Evolutionary conservation across 2,797 vertebrate species (phyloP), one percentile per base, ranked within the genome.

Genomic region (Alauda arvensis): DNA sequence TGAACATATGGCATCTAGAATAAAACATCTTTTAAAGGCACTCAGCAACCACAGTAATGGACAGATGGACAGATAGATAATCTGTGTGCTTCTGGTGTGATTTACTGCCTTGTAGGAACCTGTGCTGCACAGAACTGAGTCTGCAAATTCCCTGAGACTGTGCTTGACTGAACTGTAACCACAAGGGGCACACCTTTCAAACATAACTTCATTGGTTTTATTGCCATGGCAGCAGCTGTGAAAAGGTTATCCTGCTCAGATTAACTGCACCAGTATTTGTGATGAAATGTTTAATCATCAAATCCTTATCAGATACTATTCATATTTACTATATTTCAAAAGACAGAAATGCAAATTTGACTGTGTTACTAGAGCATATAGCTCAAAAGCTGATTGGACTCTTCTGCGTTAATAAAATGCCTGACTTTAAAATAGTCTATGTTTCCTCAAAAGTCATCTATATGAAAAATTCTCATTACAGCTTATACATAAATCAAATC

Each of bases 181-280:
- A 85, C 75, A 83, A 70, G 59, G 56, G 77, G 40, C 79, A 91
- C 20, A 71, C 56, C 83, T 94, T 90, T 75, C 78, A 89, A 89
- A 85, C 31, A 51, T 33, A 80, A 89, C 90, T 83, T 72, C 81
- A 89, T 57, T 51, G 59, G 69, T 25, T 89, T 89, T 49, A 90
- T 92, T 94, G 89, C 91, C 74, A 92, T 67, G 85, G 92, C 68
- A 95, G 83, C 76, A 91, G 78, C 57, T 89, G 63, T 14, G 60
- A 93, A 93, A 94, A 95, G 85, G 77, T 91, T 92, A 84, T 85
- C 42, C 34, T 9, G 28, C 65, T 88, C 80, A 85, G 70, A 91
- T 52, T 56, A 83, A 63, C 69, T 61, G 40, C 45, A 85, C 19
- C 74, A 57, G 14, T 69, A 77, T 79, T 72, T 76, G 65, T 87